Evolutionary conservation across 2,888 invertebrate genomes (phyloP).

Genomic region (Hecatera dysodea): DNA sequence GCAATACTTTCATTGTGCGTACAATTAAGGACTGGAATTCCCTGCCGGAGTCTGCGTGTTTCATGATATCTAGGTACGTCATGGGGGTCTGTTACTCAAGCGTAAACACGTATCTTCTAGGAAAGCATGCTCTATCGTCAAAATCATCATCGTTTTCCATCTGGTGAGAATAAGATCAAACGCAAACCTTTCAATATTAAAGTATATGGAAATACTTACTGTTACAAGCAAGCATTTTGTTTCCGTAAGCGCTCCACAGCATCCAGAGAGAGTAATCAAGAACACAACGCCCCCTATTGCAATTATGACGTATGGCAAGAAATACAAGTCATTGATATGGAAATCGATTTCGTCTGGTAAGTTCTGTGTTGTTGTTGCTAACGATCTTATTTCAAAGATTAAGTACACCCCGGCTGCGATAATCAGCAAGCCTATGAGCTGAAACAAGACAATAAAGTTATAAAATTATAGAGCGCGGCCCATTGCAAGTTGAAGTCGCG

Average conservation of each 20-base stretch:
- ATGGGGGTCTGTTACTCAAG: too few species aligned
- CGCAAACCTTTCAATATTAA: neutral
- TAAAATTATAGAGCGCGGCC: too few species aligned
- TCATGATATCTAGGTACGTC: too few species aligned
- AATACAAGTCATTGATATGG: neutral
- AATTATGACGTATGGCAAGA: constrained; percentile 49
- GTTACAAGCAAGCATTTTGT: constrained; percentile 57
- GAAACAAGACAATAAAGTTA: constrained; percentile 24
- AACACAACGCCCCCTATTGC: constrained; percentile 44
- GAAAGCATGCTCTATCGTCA: too few species aligned
- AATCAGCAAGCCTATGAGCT: constrained; percentile 51
- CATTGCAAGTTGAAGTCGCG: too few species aligned
- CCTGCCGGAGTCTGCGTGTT: too few species aligned
- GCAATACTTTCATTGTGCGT: neutral
- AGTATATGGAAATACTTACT: constrained; percentile 37
- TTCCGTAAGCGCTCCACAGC: constrained; percentile 63
- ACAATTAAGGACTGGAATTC: neutral
- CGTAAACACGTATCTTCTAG: too few species aligned
- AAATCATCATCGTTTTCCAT: too few species aligned
- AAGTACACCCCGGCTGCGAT: constrained; percentile 40
- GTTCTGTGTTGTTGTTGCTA: neutral
- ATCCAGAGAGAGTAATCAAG: constrained; percentile 57
- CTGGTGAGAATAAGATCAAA: too few species aligned
- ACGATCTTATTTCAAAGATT: neutral
- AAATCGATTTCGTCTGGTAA: neutral